phyloP scores from a whole-genome alignment of 2,797 vertebrate genomes.

The Melanotaenia maccullochi region DNA sequence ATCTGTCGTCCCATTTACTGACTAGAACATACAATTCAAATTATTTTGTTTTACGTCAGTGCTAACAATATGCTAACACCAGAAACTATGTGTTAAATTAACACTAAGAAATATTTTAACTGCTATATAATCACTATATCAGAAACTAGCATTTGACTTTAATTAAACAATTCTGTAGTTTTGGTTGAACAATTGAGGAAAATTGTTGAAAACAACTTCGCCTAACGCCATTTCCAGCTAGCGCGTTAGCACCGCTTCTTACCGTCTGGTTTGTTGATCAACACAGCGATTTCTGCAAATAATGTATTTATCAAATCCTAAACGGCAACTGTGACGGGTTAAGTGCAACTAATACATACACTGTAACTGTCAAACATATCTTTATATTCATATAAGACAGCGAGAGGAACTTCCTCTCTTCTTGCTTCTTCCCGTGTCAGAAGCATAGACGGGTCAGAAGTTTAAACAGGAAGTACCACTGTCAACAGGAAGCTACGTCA shows the following conservation, averaged over 20 bases:
- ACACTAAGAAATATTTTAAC: background rate
- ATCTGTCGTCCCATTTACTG: background rate
- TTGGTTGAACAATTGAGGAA: background rate
- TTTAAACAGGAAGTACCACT: conserved; percentile 42
- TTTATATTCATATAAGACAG: conserved; percentile 16
- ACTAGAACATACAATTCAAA: background rate
- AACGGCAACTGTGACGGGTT: background rate
- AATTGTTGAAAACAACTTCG: conserved; percentile 6
- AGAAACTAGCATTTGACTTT: background rate
- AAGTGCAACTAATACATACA: background rate
- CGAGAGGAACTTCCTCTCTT: conserved; percentile 46
- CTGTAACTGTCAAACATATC: conserved; percentile 41
- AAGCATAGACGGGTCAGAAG: too few relatives aligned
- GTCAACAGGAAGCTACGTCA: conserved; percentile 25
- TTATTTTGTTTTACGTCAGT: background rate
- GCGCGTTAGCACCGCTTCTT: conserved; percentile 34
- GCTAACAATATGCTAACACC: conserved; percentile 13
- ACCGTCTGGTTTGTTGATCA: conserved; percentile 39
- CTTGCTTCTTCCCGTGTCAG: conserved; percentile 19
- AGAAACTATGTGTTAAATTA: background rate
- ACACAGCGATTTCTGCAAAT: background rate
- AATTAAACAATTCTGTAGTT: background rate
- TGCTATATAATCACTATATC: background rate
- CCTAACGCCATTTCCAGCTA: conserved; percentile 52
- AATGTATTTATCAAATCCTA: background rate